phyloP scores from a whole-genome alignment of 2,888 invertebrate genomes.

The Leptopilina syphax region DNA sequence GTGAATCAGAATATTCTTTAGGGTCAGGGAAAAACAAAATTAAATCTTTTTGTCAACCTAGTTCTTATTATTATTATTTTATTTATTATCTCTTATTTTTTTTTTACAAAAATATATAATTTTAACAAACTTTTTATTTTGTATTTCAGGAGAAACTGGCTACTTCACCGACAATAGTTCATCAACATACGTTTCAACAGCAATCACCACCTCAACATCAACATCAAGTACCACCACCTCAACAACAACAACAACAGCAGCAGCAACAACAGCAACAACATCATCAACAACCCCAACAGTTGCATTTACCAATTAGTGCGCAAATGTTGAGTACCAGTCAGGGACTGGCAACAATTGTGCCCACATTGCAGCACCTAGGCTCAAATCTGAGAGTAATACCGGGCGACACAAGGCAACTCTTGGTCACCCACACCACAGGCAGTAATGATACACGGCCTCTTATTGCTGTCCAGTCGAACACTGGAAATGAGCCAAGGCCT shows the following conservation, averaged over 20 bases:
- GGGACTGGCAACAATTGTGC: constrained; percentile 73
- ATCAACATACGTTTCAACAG: constrained; percentile 47
- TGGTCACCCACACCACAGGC: constrained; percentile 71
- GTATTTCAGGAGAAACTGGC: constrained; percentile 65
- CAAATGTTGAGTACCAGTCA: constrained; percentile 74
- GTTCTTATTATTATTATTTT: too few species aligned
- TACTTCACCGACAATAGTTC: constrained; percentile 65
- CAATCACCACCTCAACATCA: constrained; percentile 41
- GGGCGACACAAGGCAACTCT: constrained; percentile 72
- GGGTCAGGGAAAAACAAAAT: too few species aligned
- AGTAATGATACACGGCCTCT: constrained; percentile 70
- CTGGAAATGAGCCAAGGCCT: constrained; percentile 72
- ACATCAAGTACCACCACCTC: constrained; percentile 41
- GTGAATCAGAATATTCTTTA: too few species aligned
- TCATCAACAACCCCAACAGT: constrained; percentile 68
- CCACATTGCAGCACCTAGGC: constrained; percentile 73
- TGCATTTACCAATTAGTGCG: constrained; percentile 73
- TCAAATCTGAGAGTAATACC: constrained; percentile 73
- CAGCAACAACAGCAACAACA: constrained; percentile 58
- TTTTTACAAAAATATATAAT: constrained; percentile 40
- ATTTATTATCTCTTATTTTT: too few species aligned
- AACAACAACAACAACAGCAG: constrained; percentile 53
- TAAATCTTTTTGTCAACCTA: too few species aligned
- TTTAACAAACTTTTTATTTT: not conserved
- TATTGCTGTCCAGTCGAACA: constrained; percentile 73